Evolutionary conservation across 2,888 invertebrate species (phyloP).

Genomic region (Chymomyza amoena): DNA sequence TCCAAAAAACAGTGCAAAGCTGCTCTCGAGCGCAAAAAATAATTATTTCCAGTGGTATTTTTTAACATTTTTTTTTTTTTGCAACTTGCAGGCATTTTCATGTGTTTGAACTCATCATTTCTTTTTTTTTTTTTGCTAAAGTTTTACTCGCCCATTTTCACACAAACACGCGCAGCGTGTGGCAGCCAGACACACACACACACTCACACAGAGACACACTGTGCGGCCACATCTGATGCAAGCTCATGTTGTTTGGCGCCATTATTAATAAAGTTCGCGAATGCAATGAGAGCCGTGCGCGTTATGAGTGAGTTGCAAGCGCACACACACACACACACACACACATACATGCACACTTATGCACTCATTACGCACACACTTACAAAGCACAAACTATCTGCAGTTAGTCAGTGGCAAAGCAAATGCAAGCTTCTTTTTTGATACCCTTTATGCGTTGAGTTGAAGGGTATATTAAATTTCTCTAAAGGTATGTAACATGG

Average conservation of each 20-base stretch:
- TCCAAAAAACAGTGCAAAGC: background rate
- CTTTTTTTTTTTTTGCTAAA: conserved; percentile 1
- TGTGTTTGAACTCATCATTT: conserved; percentile 2
- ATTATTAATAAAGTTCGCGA: conserved; percentile 76
- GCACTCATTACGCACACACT: conserved; percentile 10
- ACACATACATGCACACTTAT: conserved; percentile 21
- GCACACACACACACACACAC: conserved; percentile 16
- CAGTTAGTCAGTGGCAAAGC: conserved; percentile 28
- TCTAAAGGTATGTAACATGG: no score
- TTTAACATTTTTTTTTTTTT: background rate
- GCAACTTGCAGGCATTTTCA: conserved; percentile 8
- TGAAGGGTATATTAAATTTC: no score
- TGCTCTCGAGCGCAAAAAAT: conserved; percentile 1
- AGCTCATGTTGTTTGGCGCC: conserved; percentile 67
- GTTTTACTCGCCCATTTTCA: conserved; percentile 54
- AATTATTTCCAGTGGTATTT: conserved; percentile 6
- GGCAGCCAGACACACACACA: conserved; percentile 21
- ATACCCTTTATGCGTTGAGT: background rate
- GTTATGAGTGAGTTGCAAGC: conserved; percentile 68
- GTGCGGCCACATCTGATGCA: conserved; percentile 29
- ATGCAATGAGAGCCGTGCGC: conserved; percentile 71
- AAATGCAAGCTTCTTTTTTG: conserved; percentile 1
- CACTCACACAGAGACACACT: conserved; percentile 29
- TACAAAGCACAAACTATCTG: conserved; percentile 14
- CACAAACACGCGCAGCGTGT: conserved; percentile 36